A percentile compares a stretch with the other conserved stretches of the same genome.
phyloP scores from a whole-genome alignment of 1,140 invertebrate genomes.

The Leptinotarsa lineolata region DNA sequence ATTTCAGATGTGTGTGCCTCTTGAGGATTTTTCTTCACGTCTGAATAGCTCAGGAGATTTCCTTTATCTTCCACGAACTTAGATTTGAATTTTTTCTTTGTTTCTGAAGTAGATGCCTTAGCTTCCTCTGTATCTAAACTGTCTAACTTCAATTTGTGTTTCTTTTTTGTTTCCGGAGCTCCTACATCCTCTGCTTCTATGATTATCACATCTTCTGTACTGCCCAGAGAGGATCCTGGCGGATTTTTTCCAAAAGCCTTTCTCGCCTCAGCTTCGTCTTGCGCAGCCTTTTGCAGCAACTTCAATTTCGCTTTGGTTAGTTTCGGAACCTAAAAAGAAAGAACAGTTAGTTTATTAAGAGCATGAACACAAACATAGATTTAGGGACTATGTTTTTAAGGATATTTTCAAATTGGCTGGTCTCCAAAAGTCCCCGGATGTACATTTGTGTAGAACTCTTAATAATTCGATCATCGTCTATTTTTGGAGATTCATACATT shows the following conservation, averaged over 20 bases:
- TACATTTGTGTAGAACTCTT: slow-evolving; percentile 34
- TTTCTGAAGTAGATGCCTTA: background rate
- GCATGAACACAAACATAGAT: slow-evolving; percentile 33
- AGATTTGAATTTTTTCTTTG: background rate
- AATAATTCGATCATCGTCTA: slow-evolving; percentile 24
- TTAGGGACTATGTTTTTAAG: slow-evolving; percentile 20
- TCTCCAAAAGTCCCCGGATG: slow-evolving; percentile 15
- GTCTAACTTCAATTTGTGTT: background rate
- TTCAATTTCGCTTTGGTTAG: slow-evolving; percentile 33
- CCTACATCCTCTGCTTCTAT: background rate
- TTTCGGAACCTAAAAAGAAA: slow-evolving; percentile 38
- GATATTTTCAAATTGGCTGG: slow-evolving; percentile 4
- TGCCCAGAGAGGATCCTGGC: background rate
- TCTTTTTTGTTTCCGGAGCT: background rate
- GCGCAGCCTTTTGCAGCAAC: slow-evolving; percentile 24
- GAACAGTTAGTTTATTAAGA: slow-evolving; percentile 37
- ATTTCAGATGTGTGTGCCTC: background rate
- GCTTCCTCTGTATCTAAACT: background rate
- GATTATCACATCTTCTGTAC: background rate
- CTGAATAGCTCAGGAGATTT: background rate
- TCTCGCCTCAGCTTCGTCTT: slow-evolving; percentile 5
- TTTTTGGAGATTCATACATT: slow-evolving; percentile 18
- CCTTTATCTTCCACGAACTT: background rate
- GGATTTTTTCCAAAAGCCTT: background rate
- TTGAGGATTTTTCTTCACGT: background rate